Percentiles rank a stretch among this genome's conserved stretches.
These are phyloP conservation scores for Amphiprion percula DNA, from an alignment of 2,113 vertebrate genomes.

Conservation along the genomic window DNA sequence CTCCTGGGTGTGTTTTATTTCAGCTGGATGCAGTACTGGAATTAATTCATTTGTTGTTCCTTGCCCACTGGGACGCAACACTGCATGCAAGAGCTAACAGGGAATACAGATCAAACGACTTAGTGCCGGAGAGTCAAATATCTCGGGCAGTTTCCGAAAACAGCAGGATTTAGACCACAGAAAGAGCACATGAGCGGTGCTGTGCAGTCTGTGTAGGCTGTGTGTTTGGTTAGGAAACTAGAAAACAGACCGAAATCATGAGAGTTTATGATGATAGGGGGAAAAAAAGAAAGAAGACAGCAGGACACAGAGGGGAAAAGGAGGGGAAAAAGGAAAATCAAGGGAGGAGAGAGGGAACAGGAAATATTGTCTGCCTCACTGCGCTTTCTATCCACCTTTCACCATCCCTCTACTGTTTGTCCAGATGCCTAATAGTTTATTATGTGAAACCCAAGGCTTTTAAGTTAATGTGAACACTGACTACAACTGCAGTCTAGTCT, in stretches of 20 bases:
- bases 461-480: slow-evolving; percentile 28
- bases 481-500: slow-evolving; percentile 33
- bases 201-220: background rate
- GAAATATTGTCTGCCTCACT: slow-evolving; percentile 30
- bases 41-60: slow-evolving; percentile 65
- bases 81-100: slow-evolving; percentile 36
- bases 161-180: slow-evolving; percentile 46
- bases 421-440: slow-evolving; percentile 78
- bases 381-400: slow-evolving; percentile 41
- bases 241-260: slow-evolving; percentile 16
- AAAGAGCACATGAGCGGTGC: slow-evolving; percentile 12
- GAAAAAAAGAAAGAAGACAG: slow-evolving; percentile 7
- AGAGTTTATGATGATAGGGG: background rate
- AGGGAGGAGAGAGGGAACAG: slow-evolving; percentile 5
- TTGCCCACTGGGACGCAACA: slow-evolving; percentile 22
- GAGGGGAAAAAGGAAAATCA: slow-evolving; percentile 12
- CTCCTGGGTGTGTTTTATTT: slow-evolving; percentile 51
- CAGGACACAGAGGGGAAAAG: background rate
- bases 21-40: slow-evolving; percentile 37
- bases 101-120: slow-evolving; percentile 52
- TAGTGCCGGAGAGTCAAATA: slow-evolving; percentile 51
- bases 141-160: slow-evolving; percentile 52
- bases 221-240: slow-evolving; percentile 16
- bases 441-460: slow-evolving; percentile 57
- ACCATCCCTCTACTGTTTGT: slow-evolving; percentile 69